Conservation (phyloP, 2,797 vertebrate species). For the Momotus momota region DNA sequence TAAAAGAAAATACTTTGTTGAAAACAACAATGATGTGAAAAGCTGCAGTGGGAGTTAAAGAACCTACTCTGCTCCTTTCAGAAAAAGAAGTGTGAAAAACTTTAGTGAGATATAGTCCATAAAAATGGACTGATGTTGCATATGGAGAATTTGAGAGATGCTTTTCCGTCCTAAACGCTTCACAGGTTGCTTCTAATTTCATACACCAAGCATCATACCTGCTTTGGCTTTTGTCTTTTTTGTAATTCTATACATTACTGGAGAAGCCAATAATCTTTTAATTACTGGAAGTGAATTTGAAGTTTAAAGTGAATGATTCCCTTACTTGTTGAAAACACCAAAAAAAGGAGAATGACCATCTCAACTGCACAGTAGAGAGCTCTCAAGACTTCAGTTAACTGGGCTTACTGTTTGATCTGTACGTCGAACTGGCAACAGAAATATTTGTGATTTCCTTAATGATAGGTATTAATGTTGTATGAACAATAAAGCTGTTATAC, state of each 20-base stretch:
- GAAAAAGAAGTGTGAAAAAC: neutral
- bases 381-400: neutral
- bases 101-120: neutral
- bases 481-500: neutral
- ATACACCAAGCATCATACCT: neutral
- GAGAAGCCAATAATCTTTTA: neutral
- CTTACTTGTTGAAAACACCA: neutral
- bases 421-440: neutral
- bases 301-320: neutral
- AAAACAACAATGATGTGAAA: neutral
- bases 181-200: neutral
- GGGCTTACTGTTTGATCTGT: neutral
- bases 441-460: neutral
- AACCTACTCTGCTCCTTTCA: neutral
- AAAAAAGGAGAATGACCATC: neutral
- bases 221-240: neutral
- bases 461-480: neutral
- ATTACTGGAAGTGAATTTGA: neutral
- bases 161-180: neutral
- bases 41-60: neutral
- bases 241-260: neutral
- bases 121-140: neutral
- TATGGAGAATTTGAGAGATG: neutral
- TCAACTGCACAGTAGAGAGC: neutral
- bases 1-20: neutral